Evolutionary conservation across 2,797 vertebrate species (phyloP).

Genomic region (Muscicapa comitata): DNA sequence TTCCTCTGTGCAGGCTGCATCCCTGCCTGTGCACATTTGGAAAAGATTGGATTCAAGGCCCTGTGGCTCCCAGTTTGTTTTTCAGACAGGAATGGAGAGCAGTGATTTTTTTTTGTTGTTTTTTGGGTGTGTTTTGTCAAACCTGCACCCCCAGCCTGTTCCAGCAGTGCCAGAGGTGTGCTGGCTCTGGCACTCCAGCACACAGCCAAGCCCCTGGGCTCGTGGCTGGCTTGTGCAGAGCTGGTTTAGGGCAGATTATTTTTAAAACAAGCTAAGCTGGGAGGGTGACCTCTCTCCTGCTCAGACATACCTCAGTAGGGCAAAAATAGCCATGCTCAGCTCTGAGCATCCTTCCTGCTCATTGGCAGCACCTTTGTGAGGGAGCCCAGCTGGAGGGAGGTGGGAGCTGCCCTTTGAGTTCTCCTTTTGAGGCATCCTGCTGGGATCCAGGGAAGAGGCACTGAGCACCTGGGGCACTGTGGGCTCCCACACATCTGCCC

Average conservation of each 20-base stretch:
- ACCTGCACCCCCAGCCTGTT: rapidly evolving
- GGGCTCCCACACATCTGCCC: not conserved
- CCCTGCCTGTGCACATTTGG: rapidly evolving
- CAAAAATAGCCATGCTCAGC: not conserved
- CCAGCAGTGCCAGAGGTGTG: not conserved
- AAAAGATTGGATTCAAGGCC: not conserved
- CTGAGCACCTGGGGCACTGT: not conserved
- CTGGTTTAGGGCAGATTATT: not conserved
- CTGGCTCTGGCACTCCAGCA: not conserved
- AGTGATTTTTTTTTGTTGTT: not conserved
- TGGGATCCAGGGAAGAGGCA: not conserved
- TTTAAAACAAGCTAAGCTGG: not conserved
- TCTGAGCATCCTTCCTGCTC: not conserved
- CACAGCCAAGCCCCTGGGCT: not conserved
- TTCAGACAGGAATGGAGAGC: not conserved
- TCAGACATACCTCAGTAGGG: not conserved
- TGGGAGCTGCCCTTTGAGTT: not conserved
- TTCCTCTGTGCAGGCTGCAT: not conserved
- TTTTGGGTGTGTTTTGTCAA: not conserved
- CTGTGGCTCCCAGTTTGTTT: not conserved
- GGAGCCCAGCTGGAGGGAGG: not conserved
- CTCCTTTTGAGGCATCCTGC: not conserved
- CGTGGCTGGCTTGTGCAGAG: rapidly evolving
- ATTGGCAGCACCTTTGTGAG: not conserved
- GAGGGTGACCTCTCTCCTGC: not conserved